Percentiles rank a stretch among this genome's conserved stretches.
Conservation (phyloP, 2,888 invertebrate species). For the Lithophane leautieri region DNA sequence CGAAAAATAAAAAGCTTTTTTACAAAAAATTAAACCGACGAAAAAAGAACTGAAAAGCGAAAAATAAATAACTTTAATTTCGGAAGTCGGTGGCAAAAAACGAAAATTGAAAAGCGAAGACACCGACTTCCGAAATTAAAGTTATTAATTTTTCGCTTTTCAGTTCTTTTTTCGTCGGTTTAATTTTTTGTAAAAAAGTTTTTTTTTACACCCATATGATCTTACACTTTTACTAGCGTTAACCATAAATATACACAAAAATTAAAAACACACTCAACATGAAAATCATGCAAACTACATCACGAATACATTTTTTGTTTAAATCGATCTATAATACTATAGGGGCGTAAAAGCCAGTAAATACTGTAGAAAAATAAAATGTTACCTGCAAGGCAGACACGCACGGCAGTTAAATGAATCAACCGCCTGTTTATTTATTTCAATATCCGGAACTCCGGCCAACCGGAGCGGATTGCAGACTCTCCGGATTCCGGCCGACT, state of each 20-base stretch:
- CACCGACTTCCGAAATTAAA: no score
- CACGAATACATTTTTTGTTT: neutral
- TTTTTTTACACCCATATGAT: neutral
- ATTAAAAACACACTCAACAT: neutral
- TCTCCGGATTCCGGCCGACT: slow-evolving; percentile 42
- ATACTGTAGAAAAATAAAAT: slow-evolving; percentile 25
- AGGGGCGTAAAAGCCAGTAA: slow-evolving; percentile 17
- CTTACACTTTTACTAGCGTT: neutral
- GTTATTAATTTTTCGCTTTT: no score
- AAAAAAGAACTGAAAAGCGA: no score
- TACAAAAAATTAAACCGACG: no score
- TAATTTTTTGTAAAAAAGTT: no score
- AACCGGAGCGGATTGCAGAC: slow-evolving; percentile 34
- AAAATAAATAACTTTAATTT: no score
- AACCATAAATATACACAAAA: neutral
- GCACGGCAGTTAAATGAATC: slow-evolving; percentile 49
- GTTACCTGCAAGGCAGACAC: slow-evolving; percentile 22
- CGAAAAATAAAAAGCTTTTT: no score
- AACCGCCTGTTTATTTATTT: slow-evolving; percentile 63
- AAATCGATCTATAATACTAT: neutral
- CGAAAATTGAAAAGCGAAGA: no score
- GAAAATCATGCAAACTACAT: neutral
- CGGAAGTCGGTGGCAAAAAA: no score
- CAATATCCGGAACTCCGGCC: slow-evolving; percentile 49
- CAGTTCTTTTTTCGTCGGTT: no score